Evolutionary conservation across 2,888 invertebrate genomes (phyloP).

Genomic region (Gandaritis pyraliata): DNA sequence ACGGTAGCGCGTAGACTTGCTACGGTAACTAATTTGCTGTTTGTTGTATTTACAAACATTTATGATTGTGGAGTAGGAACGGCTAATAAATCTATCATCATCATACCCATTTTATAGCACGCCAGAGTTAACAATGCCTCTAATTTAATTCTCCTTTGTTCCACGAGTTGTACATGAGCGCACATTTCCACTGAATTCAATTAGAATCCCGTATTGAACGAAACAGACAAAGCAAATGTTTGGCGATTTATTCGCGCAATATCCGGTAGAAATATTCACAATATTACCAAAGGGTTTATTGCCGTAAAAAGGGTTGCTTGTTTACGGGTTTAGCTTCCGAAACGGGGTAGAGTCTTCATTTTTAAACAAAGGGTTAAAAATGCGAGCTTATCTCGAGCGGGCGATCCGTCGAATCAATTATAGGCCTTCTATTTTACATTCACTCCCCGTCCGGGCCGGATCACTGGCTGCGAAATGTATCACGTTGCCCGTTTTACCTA

Average conservation of each 20-base stretch:
- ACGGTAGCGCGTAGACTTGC: no score
- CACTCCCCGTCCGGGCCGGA: conserved; percentile 37
- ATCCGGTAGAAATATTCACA: conserved; percentile 57
- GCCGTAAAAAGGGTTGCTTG: conserved; percentile 60
- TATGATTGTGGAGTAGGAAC: no score
- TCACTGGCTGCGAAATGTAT: conserved; percentile 45
- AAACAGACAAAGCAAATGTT: conserved; percentile 33
- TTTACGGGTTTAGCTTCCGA: conserved; percentile 48
- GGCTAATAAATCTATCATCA: not conserved
- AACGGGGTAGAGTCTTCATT: conserved; percentile 55
- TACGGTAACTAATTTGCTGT: no score
- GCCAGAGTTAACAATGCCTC: not conserved
- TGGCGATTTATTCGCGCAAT: conserved; percentile 52
- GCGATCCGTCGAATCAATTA: conserved; percentile 60
- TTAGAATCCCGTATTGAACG: conserved; percentile 15
- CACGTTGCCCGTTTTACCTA: conserved; percentile 37
- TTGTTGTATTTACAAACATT: no score
- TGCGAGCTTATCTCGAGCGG: conserved; percentile 51
- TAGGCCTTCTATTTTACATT: conserved; percentile 45
- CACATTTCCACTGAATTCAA: conserved; percentile 14
- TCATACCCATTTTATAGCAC: not conserved
- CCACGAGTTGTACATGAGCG: not conserved
- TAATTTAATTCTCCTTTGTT: conserved; percentile 3
- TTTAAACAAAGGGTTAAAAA: conserved; percentile 62
- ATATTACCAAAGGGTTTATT: conserved; percentile 60